phyloP scores from a whole-genome alignment of 2,797 vertebrate species.

The Acipenser oxyrinchus region DNA sequence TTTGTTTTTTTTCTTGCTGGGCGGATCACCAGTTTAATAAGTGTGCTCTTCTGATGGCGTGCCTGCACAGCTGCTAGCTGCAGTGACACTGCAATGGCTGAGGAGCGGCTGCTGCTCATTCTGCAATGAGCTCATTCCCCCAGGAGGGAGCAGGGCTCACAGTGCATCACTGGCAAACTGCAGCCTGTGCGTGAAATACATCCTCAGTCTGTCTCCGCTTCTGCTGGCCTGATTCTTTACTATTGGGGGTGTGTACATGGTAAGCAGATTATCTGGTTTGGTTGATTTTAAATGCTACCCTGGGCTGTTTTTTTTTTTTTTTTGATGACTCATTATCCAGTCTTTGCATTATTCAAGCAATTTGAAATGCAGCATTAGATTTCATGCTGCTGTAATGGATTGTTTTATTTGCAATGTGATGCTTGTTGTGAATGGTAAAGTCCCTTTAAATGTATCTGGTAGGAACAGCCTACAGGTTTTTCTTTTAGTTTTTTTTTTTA shows the following conservation, averaged over 20 bases:
- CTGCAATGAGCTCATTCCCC: slow-evolving; percentile 39
- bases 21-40: slow-evolving; percentile 9
- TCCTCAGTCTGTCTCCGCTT: slow-evolving; percentile 33
- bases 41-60: slow-evolving; percentile 33
- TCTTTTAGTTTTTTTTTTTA: slow-evolving; percentile 26
- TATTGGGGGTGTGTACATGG: slow-evolving; percentile 44
- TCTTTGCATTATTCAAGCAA: slow-evolving; percentile 22
- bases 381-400: slow-evolving; percentile 26
- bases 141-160: slow-evolving; percentile 31
- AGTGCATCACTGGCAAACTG: slow-evolving; percentile 31
- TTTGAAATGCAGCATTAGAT: slow-evolving; percentile 21
- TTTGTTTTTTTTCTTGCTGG: slow-evolving; percentile 10
- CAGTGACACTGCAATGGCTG: slow-evolving; percentile 50
- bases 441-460: slow-evolving; percentile 21
- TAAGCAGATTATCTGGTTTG: slow-evolving; percentile 41
- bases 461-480: slow-evolving; percentile 34
- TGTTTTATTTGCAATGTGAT: slow-evolving; percentile 17
- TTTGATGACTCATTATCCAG: slow-evolving; percentile 30
- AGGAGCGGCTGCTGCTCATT: slow-evolving; percentile 35
- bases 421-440: slow-evolving; percentile 19
- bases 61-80: slow-evolving; percentile 35
- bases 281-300: slow-evolving; percentile 21
- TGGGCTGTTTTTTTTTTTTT: slow-evolving; percentile 18
- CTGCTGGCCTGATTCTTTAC: slow-evolving; percentile 36
- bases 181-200: slow-evolving; percentile 29